Evolutionary conservation across 1,140 invertebrate species (phyloP).

Genomic region (Tetragnatha versicolor): DNA sequence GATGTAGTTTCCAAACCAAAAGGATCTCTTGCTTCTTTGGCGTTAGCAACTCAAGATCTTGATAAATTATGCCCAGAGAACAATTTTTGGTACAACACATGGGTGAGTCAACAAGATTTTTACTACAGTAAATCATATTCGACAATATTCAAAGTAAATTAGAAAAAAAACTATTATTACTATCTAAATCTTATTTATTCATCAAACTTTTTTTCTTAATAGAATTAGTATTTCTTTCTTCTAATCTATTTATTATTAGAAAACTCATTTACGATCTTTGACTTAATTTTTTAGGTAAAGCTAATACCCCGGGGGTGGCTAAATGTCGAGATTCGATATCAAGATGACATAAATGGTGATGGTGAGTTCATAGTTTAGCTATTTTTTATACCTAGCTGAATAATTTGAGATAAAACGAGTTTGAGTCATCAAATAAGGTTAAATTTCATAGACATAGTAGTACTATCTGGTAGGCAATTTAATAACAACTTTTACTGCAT

Average conservation of each 20-base stretch:
- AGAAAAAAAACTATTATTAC: no score
- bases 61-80: conserved; percentile 62
- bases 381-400: neutral
- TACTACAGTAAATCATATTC: no score
- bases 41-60: conserved; percentile 61
- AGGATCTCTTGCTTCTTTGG: conserved; percentile 61
- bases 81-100: neutral
- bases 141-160: no score
- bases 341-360: conserved; percentile 1
- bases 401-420: neutral
- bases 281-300: conserved; percentile 28
- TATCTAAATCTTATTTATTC: no score
- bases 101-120: no score
- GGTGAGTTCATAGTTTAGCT: neutral
- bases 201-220: no score
- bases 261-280: no score
- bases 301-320: conserved; percentile 16
- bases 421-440: neutral
- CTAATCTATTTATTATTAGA: no score
- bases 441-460: no score
- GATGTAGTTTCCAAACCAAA: conserved; percentile 50
- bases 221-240: no score
- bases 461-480: no score
- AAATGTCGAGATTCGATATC: neutral
- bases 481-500: no score